phyloP scores from a whole-genome alignment of 1,140 invertebrate species.

The Epicauta chinensis region DNA sequence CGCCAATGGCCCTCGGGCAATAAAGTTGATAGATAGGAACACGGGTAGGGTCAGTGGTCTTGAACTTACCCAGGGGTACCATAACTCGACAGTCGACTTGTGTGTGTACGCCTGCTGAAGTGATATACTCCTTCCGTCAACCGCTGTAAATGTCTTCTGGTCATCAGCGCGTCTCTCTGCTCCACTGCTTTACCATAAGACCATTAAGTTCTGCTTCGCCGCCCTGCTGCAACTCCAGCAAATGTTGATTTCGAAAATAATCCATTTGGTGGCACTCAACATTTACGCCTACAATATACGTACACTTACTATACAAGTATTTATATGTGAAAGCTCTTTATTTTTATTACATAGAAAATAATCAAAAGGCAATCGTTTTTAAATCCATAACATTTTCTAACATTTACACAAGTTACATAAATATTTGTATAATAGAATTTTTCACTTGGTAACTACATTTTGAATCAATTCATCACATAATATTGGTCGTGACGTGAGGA shows the following conservation, averaged over 20 bases:
- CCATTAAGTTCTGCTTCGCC: slow-evolving; percentile 34
- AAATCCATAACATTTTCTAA: no score
- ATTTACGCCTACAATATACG: slow-evolving; percentile 18
- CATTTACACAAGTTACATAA: no score
- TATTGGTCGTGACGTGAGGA: slow-evolving; percentile 35
- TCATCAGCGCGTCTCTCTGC: slow-evolving; percentile 30
- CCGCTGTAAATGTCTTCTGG: slow-evolving; percentile 41
- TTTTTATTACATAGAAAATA: no score
- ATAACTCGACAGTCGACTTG: slow-evolving; percentile 29
- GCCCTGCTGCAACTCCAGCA: slow-evolving; percentile 15
- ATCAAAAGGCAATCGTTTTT: no score
- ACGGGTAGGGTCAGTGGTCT: slow-evolving; percentile 32
- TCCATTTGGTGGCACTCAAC: slow-evolving; percentile 15
- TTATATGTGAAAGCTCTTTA: no score
- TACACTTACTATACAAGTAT: no score
- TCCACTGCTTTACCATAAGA: slow-evolving; percentile 17
- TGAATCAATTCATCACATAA: slow-evolving; percentile 34
- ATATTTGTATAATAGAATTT: no score
- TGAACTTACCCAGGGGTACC: slow-evolving; percentile 34
- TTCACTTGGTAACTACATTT: slow-evolving; percentile 6
- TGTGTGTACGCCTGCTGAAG: slow-evolving; percentile 27
- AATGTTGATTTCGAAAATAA: slow-evolving; percentile 22
- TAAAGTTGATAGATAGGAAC: slow-evolving; percentile 36
- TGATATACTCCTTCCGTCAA: slow-evolving; percentile 42
- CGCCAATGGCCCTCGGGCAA: slow-evolving; percentile 31